These are phyloP conservation scores for Poecilia velifera DNA, from an alignment of 2,797 vertebrate genomes.

Conservation along the genomic window DNA sequence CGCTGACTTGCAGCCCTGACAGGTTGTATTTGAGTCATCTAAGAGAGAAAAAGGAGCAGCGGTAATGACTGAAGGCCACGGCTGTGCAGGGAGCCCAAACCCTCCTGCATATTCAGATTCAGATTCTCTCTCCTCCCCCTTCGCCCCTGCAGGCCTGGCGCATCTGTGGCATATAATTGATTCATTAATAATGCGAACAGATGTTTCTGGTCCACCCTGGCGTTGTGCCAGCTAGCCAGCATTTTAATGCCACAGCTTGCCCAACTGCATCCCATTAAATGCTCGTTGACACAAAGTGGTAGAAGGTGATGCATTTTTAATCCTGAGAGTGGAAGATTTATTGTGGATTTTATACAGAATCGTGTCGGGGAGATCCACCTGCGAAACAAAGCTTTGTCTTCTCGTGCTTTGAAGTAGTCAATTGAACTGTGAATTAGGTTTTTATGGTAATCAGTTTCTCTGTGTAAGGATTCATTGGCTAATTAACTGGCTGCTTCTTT, in stretches of 20 bases:
- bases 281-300: conserved; percentile 61
- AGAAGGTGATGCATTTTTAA: conserved; percentile 45
- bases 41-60: conserved; percentile 33
- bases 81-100: conserved; percentile 44
- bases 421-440: conserved; percentile 16
- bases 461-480: conserved; percentile 16
- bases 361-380: conserved; percentile 13
- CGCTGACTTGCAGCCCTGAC: conserved; percentile 33
- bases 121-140: conserved; percentile 21
- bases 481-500: conserved; percentile 10
- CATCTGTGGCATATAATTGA: conserved; percentile 81
- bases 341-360: conserved; percentile 10
- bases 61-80: conserved; percentile 49
- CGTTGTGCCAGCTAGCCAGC: conserved; percentile 53
- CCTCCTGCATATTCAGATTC: conserved; percentile 38
- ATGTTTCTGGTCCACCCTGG: conserved; percentile 76
- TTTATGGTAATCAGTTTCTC: conserved; percentile 4
- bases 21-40: conserved; percentile 56
- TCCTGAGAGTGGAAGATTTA: conserved; percentile 40
- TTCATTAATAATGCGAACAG: conserved; percentile 84
- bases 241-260: conserved; percentile 48
- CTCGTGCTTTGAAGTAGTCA: conserved; percentile 10
- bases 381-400: conserved; percentile 20
- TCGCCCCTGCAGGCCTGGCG: conserved; percentile 67
- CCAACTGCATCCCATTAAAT: conserved; percentile 56